phyloP scores from a whole-genome alignment of 2,797 vertebrate genomes.

The Sebastes trivittatus region DNA sequence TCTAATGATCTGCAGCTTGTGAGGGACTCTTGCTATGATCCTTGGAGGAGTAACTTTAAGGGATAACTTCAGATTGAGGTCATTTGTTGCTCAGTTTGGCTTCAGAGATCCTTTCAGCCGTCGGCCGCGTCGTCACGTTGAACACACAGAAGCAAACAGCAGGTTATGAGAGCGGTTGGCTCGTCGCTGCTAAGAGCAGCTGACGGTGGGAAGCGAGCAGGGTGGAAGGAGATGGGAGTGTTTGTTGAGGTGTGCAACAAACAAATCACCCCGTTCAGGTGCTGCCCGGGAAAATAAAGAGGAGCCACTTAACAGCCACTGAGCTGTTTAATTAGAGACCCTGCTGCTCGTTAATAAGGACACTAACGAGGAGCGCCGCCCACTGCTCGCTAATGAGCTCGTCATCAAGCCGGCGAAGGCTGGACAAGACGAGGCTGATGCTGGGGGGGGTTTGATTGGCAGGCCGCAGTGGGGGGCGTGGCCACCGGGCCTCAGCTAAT shows the following conservation, averaged over 20 bases:
- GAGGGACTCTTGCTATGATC: not conserved
- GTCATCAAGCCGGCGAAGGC: not conserved
- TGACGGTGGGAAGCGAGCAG: not conserved
- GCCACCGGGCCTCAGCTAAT: slow-evolving; percentile 55
- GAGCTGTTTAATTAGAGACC: slow-evolving; percentile 61
- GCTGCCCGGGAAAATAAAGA: slow-evolving; percentile 41
- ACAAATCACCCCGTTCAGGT: slow-evolving; percentile 34
- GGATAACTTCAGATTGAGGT: not conserved
- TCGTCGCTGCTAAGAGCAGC: not conserved
- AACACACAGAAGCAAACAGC: slow-evolving; percentile 5
- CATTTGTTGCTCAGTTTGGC: not conserved
- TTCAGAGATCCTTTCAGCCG: not conserved
- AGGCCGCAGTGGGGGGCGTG: slow-evolving; percentile 59
- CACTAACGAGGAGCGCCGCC: slow-evolving; percentile 43
- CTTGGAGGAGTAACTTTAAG: not conserved
- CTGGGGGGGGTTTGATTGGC: slow-evolving; percentile 52
- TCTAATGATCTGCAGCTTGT: not conserved
- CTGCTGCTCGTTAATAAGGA: slow-evolving; percentile 63
- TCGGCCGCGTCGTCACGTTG: not conserved
- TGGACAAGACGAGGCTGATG: slow-evolving; percentile 5
- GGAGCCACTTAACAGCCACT: slow-evolving; percentile 43
- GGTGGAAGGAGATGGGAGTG: not conserved
- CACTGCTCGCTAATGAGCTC: slow-evolving; percentile 51
- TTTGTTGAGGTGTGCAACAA: not conserved
- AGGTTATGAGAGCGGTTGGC: slow-evolving; percentile 8